Percentiles rank a stretch among this genome's conserved stretches.
These are phyloP conservation scores for Lepisosteus oculatus DNA, from an alignment of 2,113 vertebrate species.

Conservation along the genomic window DNA sequence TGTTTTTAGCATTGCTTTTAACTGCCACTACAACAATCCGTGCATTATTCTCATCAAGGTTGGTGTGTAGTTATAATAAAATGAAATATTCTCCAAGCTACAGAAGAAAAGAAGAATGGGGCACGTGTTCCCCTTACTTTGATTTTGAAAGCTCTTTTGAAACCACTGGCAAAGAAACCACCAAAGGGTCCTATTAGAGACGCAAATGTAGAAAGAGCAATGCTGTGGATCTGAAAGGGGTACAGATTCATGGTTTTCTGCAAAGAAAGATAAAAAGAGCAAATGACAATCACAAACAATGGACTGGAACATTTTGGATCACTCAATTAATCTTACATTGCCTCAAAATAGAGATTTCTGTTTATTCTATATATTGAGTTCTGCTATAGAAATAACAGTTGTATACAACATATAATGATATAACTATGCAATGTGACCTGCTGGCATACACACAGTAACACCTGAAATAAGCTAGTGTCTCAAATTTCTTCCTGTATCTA, in stretches of 20 bases:
- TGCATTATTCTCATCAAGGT: not conserved
- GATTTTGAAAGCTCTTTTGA: slow-evolving; percentile 98
- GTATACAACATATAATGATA: too few relatives aligned
- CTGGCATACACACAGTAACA: too few relatives aligned
- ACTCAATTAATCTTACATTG: too few relatives aligned
- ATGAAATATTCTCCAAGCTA: not conserved
- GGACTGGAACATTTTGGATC: too few relatives aligned
- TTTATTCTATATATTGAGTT: too few relatives aligned
- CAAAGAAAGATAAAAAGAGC: slow-evolving; percentile 25
- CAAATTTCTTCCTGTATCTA: too few relatives aligned
- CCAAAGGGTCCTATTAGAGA: slow-evolving; percentile 95
- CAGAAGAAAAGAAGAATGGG: not conserved
- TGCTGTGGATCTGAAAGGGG: slow-evolving; percentile 93
- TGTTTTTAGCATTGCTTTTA: not conserved
- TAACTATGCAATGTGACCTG: too few relatives aligned
- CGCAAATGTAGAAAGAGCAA: slow-evolving; percentile 87
- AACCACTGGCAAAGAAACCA: slow-evolving; percentile 97
- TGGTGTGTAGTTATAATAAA: too few relatives aligned
- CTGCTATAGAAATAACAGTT: too few relatives aligned
- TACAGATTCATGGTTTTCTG: slow-evolving; percentile 87
- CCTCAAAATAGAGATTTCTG: too few relatives aligned
- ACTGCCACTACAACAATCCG: not conserved
- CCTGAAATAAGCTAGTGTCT: too few relatives aligned
- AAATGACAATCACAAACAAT: not conserved
- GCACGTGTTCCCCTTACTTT: slow-evolving; percentile 65